Evolutionary conservation across 2,113 vertebrate genomes (phyloP).

Genomic region (Sander vitreus): DNA sequence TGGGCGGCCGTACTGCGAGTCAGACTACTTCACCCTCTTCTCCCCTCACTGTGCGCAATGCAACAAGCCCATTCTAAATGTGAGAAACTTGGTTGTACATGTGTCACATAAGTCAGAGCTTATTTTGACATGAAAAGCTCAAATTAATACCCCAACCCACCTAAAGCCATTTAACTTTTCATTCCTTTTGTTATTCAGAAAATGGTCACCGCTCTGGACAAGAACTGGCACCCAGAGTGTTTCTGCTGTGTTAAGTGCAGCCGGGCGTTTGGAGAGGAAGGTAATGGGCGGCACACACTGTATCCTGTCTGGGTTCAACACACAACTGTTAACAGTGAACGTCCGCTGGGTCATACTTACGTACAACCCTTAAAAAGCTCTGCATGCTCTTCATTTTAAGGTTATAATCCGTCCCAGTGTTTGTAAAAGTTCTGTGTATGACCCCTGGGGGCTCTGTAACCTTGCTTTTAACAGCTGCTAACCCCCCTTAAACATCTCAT

Average conservation of each 20-base stretch:
- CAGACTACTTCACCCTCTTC: conserved; percentile 92
- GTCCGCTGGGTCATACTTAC: neutral
- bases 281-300: conserved; percentile 74
- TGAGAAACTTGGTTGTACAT: conserved; percentile 65
- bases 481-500: neutral
- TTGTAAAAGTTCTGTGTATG: neutral
- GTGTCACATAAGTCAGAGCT: neutral
- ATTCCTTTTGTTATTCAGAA: conserved; percentile 80
- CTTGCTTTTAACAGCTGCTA: neutral
- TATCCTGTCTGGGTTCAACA: conserved; percentile 45
- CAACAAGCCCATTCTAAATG: conserved; percentile 91
- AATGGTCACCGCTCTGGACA: conserved; percentile 94
- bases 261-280: conserved; percentile 91
- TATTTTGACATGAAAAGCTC: neutral
- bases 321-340: conserved; percentile 12
- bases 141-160: neutral
- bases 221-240: conserved; percentile 95
- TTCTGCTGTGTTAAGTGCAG: conserved; percentile 94
- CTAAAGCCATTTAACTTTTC: neutral
- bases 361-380: neutral
- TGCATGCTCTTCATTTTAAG: neutral
- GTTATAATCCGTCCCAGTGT: neutral
- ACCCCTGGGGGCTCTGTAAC: neutral
- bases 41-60: conserved; percentile 92
- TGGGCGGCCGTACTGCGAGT: conserved; percentile 91